Conservation (phyloP, 2,113 vertebrate species). For the Saguinus imperator region DNA sequence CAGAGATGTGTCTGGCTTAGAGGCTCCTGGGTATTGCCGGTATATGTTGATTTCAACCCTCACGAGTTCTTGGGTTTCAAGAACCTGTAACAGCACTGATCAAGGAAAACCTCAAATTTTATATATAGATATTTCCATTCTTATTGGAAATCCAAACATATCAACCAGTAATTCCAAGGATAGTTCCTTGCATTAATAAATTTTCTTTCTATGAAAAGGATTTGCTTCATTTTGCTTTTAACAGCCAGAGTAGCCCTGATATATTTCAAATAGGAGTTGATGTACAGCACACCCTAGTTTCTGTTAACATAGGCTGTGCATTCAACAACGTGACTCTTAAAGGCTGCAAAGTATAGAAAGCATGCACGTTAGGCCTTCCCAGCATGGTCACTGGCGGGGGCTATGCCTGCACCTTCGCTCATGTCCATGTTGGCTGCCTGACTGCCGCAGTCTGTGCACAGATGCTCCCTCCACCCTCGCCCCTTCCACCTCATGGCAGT, state of each 20-base stretch:
- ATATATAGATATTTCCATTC: not conserved
- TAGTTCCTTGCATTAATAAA: not conserved
- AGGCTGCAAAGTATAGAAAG: not conserved
- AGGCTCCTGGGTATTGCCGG: not conserved
- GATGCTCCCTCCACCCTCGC: slow-evolving; percentile 62
- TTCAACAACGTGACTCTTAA: not conserved
- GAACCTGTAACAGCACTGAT: not conserved
- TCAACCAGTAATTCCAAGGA: not conserved
- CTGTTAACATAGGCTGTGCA: not conserved
- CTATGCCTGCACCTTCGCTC: slow-evolving; percentile 83
- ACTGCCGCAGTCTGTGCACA: slow-evolving; percentile 81
- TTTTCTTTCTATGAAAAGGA: not conserved
- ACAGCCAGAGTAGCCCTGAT: not conserved
- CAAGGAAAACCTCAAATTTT: not conserved
- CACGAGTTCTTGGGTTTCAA: not conserved
- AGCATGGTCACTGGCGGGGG: not conserved
- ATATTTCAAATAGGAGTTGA: not conserved
- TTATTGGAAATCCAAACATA: slow-evolving; percentile 9
- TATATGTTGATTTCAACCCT: not conserved
- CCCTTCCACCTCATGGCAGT: slow-evolving; percentile 60
- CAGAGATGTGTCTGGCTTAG: not conserved
- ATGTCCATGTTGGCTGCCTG: slow-evolving; percentile 45
- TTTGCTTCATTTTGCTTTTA: not conserved
- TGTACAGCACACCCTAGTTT: not conserved
- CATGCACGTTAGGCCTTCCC: not conserved